These are phyloP conservation scores for Rotaria magnacalcarata DNA, from an alignment of 2,888 invertebrate genomes.

Conservation along the genomic window DNA sequence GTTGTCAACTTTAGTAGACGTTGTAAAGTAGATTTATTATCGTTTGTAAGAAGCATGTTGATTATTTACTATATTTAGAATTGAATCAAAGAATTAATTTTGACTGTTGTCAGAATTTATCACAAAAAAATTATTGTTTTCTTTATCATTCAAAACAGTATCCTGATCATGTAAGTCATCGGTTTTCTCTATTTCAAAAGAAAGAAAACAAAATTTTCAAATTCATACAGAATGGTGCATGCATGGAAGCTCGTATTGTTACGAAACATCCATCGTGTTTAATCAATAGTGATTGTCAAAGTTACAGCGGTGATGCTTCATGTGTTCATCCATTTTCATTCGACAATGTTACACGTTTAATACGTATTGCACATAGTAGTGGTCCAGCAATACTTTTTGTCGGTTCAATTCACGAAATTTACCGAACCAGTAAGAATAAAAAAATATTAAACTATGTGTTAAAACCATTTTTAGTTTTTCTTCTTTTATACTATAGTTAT, in stretches of 20 bases:
- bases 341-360: constrained; percentile 60
- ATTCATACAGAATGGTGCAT: constrained; percentile 62
- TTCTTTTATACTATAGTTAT: no score
- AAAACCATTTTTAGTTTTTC: no score
- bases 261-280: constrained; percentile 58
- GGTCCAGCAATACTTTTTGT: constrained; percentile 58
- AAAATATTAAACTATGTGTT: no score
- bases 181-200: constrained; percentile 58
- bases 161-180: constrained; percentile 62
- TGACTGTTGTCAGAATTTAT: constrained; percentile 37
- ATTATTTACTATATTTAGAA: constrained; percentile 46
- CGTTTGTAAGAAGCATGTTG: no score
- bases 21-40: no score
- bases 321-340: constrained; percentile 74
- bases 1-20: no score
- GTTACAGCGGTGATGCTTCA: constrained; percentile 57
- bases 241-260: constrained; percentile 74
- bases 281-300: constrained; percentile 57
- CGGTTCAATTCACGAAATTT: constrained; percentile 49
- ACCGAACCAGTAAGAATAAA: constrained; percentile 30
- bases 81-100: background rate
- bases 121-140: constrained; percentile 41
- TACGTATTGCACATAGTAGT: constrained; percentile 54
- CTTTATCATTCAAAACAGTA: constrained; percentile 29
- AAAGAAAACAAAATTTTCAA: background rate